Base-by-base conservation (phyloP, 2,113 vertebrate genomes). In the Dasyurus viverrinus region DNA sequence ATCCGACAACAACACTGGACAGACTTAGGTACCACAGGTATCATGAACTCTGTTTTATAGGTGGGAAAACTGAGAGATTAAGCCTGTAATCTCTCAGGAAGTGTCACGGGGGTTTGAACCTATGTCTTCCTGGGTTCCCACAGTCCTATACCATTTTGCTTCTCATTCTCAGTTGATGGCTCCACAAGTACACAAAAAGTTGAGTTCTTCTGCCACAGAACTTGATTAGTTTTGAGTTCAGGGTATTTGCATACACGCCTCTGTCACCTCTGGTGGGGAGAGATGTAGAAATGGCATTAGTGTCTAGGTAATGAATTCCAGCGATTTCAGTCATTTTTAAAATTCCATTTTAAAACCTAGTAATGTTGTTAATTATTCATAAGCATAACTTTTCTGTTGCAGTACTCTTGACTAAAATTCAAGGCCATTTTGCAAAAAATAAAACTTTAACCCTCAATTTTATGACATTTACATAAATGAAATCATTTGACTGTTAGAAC, bases 321-420 rank as follows among this genome's bases (percentile, higher is more conserved):
- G 16, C n/a, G 42, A 8, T 42, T 84, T 84, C 16, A 84, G 0
- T 42, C 68, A 42, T 84, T 94, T 36, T 3, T 53, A 76, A 89
- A 92, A 91, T 14, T 60, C 60, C 25, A 89, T 90, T 89, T 95
- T 94, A 23, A 90, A 46, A 94, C 26, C 11, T 42, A n/a, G 36
- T 53, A 91, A 91, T 57, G 53, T 53, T 54, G 30, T 50, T 93
- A 27, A 16, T 93, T 36, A 84, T 26, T 84, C 92, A 92, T 92
- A 93, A 92, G 10, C 95, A 55, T 46, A 9, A 26, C 26, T 95
- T 94, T 54, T 48, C 91, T 53, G n/a, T 92, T 91, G 46, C 52
- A 92, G 36, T 94, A 68, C 54, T 76, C 90, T 54, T 96, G 89
- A 53, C 26, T 93, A 16, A 53, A 93, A 47, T 89, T 90, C 53